phyloP scores from a whole-genome alignment of 2,888 invertebrate species.

The Ichneumoninae sp. region DNA sequence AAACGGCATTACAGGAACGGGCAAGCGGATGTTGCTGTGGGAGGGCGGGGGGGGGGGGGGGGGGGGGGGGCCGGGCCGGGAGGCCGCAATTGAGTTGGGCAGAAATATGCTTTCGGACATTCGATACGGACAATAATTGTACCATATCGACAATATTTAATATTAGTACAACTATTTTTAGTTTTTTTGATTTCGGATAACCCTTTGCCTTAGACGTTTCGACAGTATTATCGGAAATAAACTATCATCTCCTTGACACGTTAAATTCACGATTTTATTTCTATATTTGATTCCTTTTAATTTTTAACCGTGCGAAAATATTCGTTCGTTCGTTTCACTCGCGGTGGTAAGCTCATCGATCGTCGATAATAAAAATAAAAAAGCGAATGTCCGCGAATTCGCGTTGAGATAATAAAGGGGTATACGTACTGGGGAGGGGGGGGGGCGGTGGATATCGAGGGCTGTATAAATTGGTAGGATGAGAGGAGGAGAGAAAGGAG shows the following conservation, averaged over 20 bases:
- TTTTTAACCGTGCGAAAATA: background rate
- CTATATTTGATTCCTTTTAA: background rate
- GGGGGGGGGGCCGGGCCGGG: no score
- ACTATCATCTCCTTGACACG: background rate
- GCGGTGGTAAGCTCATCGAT: slow-evolving; percentile 29
- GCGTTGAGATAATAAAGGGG: slow-evolving; percentile 34
- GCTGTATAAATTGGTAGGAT: background rate
- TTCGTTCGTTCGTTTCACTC: slow-evolving; percentile 38
- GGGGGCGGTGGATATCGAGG: background rate
- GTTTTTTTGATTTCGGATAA: background rate
- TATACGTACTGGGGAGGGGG: background rate
- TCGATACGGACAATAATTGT: background rate
- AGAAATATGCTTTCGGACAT: background rate
- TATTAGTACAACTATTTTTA: background rate
- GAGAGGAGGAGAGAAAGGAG: slow-evolving; percentile 15
- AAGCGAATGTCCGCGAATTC: slow-evolving; percentile 22
- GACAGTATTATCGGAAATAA: background rate
- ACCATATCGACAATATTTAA: background rate
- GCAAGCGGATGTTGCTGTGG: background rate
- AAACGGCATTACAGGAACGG: slow-evolving; percentile 11
- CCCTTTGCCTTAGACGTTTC: no score
- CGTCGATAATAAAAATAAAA: background rate
- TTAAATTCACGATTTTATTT: background rate
- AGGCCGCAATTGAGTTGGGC: no score
- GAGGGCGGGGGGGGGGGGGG: background rate